Evolutionary conservation across 2,888 invertebrate genomes (phyloP), one percentile per base, ranked within the genome.

Genomic region (Polyommatus iphigenia): DNA sequence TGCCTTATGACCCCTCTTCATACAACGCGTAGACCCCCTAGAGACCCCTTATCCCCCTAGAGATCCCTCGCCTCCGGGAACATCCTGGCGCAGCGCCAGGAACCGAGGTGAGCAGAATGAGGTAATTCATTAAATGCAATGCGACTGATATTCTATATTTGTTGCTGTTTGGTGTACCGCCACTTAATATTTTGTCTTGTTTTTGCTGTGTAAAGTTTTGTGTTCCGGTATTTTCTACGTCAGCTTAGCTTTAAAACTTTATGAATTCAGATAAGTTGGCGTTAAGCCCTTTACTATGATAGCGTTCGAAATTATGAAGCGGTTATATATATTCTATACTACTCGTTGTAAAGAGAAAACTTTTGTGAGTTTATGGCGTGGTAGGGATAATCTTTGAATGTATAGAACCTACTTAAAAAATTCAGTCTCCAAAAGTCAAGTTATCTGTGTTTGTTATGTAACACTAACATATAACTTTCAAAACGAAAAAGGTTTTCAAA

Each of bases 51-150:
- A 57, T 57, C 18, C n/a, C 2, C 59, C 59, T 24, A 10, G 7
- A 10, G 62, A 10, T 10, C 62, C 62, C 62, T 13, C 4, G 29
- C 6, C 67, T 59, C 59, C 0, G 67, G 67, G 7, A 10, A 62
- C 1, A 4, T 29, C 29, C 29, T 67, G 67, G 18, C 8, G 72
- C 73, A 8, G 73, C 15, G 46, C 73, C 73, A 41, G 20, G 5
- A 13, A 50, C 75, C 75, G 75, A 54, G 54, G 50, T 75, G 75
- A 72, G 54, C 72, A 57, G 36, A 71, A 77, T 50, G 71, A 77
- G 71, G 57, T 46, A 57, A 77, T 72, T 73, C 77, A 72, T 77
- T 77, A 73, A 41, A 71, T 72, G 57, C 72, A 71, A 72, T 75
- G 75, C 29, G 54, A 75, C 54, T 24, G 75, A 24, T 46, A 75